Evolutionary conservation across 2,797 vertebrate species (phyloP), one percentile per base, ranked within the genome.

Genomic region (Cottoperca gobio): DNA sequence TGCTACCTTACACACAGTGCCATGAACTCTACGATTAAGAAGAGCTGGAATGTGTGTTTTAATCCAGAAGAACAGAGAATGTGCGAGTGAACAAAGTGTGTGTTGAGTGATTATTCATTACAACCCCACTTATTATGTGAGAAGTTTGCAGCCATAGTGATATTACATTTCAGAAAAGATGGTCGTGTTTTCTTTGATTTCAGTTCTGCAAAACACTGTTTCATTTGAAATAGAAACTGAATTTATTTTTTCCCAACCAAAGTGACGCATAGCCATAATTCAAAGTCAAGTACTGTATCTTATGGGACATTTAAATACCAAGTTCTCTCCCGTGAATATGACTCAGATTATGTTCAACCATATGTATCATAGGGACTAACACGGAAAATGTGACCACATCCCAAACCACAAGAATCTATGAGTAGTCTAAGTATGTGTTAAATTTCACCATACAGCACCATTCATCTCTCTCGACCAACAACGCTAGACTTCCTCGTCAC

Each of bases 381-480:
- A 82, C 83, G 79, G 73, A 76, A 84, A 74, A 78, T 1, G 37
- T 45, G n/a, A 78, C 86, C 82, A 57, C 87, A 87, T 80, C 83
- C 73, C 54, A 40, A 84, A 82, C 87, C 90, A 13, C 84, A 63
- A 17, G 64, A 78, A 68, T 87, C 82, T 79, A 81, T 65, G 81
- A 84, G 76, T 71, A 43, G 52, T 28, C 45, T 74, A 83, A 84
- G 76, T 79, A 78, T 88, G 79, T 88, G 80, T 80, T 86, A 76
- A 78, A 82, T 86, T 84, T 87, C 85, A 81, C 69, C 79, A 59
- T 39, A 37, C 67, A 58, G 78, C 68, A 72, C 59, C 59, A 73
- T 76, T 85, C 77, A 71, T 84, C 54, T 70, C 67, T 76, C 83
- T 66, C 66, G 3, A 58, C 70, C 71, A 75, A 59, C 69, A 86